A percentile compares a stretch with the other conserved stretches of the same genome.
Evolutionary conservation across 1,140 invertebrate genomes (phyloP).

Genomic region (Ceratosolen fusciceps): DNA sequence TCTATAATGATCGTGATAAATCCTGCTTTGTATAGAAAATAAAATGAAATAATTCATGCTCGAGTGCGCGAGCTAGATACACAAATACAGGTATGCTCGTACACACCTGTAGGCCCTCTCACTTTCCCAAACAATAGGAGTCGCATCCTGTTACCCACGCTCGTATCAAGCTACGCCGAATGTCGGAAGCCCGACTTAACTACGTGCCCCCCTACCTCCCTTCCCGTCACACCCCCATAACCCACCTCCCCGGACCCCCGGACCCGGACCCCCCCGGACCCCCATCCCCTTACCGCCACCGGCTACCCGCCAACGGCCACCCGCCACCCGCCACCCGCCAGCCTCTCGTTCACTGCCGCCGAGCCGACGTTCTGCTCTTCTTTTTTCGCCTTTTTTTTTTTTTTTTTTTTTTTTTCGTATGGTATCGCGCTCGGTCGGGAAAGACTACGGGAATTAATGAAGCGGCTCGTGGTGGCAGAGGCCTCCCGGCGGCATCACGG

Average conservation of each 20-base stretch:
- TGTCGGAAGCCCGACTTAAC: slow-evolving; percentile 50
- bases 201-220: slow-evolving; percentile 39
- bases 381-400: slow-evolving; percentile 6
- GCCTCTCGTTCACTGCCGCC: neutral
- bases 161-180: slow-evolving; percentile 51
- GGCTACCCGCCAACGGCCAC: no score
- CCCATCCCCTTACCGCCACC: no score
- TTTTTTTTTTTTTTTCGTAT: slow-evolving; percentile 19
- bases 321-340: no score
- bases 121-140: slow-evolving; percentile 49
- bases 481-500: neutral
- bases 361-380: neutral
- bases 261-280: no score
- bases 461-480: slow-evolving; percentile 22
- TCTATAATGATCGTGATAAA: slow-evolving; percentile 14
- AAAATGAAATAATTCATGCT: slow-evolving; percentile 44
- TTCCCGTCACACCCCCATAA: no score
- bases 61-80: slow-evolving; percentile 26
- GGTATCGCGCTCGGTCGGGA: neutral
- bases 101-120: slow-evolving; percentile 29
- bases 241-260: no score
- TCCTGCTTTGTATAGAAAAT: neutral
- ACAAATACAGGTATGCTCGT: neutral
- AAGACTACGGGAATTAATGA: slow-evolving; percentile 48
- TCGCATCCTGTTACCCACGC: slow-evolving; percentile 51